Evolutionary conservation across 2,797 vertebrate genomes (phyloP).

Genomic region (Manis javanica): DNA sequence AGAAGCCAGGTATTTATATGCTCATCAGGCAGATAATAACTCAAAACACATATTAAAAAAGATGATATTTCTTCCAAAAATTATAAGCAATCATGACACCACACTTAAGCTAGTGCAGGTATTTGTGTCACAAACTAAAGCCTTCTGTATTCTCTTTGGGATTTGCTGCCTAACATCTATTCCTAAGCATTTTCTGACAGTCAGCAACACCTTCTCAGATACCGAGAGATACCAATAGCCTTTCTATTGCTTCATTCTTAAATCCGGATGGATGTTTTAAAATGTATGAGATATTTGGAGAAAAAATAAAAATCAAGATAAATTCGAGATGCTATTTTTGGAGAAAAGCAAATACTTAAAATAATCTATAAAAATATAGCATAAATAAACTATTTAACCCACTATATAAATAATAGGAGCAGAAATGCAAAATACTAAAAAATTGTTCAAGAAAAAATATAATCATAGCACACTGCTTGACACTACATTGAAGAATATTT

Average conservation of each 20-base stretch:
- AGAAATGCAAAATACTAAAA: not conserved
- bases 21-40: not conserved
- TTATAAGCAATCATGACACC: not conserved
- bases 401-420: not conserved
- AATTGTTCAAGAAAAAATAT: not conserved
- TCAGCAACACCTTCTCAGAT: not conserved
- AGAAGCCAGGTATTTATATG: not conserved
- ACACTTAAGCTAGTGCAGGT: not conserved
- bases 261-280: not conserved
- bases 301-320: not conserved
- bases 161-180: not conserved
- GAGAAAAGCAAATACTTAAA: not conserved
- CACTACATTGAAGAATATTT: not conserved
- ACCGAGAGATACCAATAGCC: not conserved
- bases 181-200: not conserved
- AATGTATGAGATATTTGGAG: not conserved
- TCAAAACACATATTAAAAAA: not conserved
- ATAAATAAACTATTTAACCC: not conserved
- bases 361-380: not conserved
- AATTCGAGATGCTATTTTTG: not conserved
- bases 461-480: not conserved
- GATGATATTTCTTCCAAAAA: not conserved
- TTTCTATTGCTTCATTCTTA: not conserved
- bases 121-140: not conserved
- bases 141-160: not conserved